Evolutionary conservation across 2,113 vertebrate genomes (phyloP).

Genomic region (Odontesthes bonariensis): DNA sequence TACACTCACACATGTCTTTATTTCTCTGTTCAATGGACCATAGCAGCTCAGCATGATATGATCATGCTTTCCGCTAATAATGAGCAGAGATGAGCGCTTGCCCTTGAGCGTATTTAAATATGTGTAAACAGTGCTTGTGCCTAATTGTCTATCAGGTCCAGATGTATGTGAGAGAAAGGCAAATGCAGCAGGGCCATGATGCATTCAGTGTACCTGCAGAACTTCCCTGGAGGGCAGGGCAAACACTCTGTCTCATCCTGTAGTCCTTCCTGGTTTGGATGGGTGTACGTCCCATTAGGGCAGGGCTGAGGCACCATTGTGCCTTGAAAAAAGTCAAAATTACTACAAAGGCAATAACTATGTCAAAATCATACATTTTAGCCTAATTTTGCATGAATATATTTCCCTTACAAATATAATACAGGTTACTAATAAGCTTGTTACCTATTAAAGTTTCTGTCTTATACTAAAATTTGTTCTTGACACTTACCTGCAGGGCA

Average conservation of each 20-base stretch:
- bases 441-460: neutral
- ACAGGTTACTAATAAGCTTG: neutral
- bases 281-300: slow-evolving; percentile 90
- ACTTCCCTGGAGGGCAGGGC: slow-evolving; percentile 88
- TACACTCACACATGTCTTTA: slow-evolving; percentile 32
- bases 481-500: slow-evolving; percentile 86
- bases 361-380: no score
- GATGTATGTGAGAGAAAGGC: neutral
- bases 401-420: neutral
- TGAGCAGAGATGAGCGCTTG: slow-evolving; percentile 38
- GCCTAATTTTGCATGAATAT: neutral
- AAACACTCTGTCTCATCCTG: slow-evolving; percentile 86
- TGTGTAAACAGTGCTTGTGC: neutral
- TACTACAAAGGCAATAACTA: neutral
- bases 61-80: slow-evolving; percentile 11
- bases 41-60: slow-evolving; percentile 24
- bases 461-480: neutral
- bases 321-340: slow-evolving; percentile 75
- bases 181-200: neutral
- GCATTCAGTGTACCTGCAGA: slow-evolving; percentile 80
- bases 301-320: slow-evolving; percentile 84
- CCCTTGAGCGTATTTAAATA: slow-evolving; percentile 27
- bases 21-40: slow-evolving; percentile 44
- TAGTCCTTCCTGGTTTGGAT: slow-evolving; percentile 79
- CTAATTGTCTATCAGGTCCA: neutral